Base-by-base conservation (phyloP, 2,888 invertebrate species). In the Smittia sp. region DNA sequence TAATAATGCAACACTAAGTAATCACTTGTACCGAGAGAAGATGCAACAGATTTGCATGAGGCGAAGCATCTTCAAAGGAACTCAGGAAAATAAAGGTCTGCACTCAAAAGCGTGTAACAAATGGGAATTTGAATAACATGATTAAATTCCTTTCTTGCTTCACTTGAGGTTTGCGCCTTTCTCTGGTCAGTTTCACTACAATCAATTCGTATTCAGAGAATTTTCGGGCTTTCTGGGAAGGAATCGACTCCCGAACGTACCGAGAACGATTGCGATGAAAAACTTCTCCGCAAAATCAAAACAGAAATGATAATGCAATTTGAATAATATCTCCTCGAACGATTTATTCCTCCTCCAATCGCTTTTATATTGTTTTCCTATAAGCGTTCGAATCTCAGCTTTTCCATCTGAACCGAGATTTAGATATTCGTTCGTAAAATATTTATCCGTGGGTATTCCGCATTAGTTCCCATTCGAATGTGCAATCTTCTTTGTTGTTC, bases 381-480 rank as follows among this genome's bases (percentile, higher is more conserved):
- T 20, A 22, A 20, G 1, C 58, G 13, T 58, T 58, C n/a, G 58
- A 58, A 20, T 58, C 58, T 58, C 58, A 7, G 18, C 58, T 58
- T 58, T 58, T 58, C 22, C 18, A 9, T 58, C 58, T n/a, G 58
- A 58, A 7, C 58, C 27, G 32, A 39, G 66, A 66, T 66, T 66
- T 38, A 22, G 58, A 58, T 58, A 66, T 38, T 66, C 66, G 15
- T 9, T 66, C n/a, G 66, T 38, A 32, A 32, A 38, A 11, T 66
- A 66, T 52, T 52, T 52, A 63, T 25, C 65, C n/a, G 22, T 32
- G 32, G 4, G 15, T 52, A 52, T 58, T n/a, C 20, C 25, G 25
- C 65, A 65, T 65, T 65, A 18, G 65, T 65, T 58, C 27, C 13
- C 65, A 65, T 38, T 67, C 41, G n/a, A 38, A 67, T 67, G 39